These are phyloP conservation scores for Callospermophilus lateralis DNA, from an alignment of 2,113 vertebrate species.

Conservation along the genomic window DNA sequence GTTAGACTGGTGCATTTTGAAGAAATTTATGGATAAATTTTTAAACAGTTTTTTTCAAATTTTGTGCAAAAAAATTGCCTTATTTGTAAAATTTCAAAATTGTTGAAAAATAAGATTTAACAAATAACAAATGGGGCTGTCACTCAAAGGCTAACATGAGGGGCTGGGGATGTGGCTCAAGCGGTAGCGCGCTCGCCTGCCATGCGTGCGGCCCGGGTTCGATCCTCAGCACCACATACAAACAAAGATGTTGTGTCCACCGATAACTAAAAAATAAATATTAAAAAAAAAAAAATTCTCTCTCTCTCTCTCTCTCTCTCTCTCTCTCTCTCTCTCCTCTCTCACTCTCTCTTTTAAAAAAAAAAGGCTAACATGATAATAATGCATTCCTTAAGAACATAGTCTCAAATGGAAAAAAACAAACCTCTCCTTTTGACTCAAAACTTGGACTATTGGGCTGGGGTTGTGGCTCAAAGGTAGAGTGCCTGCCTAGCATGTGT, in stretches of 20 bases:
- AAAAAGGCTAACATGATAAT: conserved; percentile 55
- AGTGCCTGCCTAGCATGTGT: too few species aligned
- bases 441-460: not conserved
- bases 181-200: too few species aligned
- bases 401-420: conserved; percentile 53
- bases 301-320: too few species aligned
- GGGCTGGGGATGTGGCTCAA: too few species aligned
- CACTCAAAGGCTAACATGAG: conserved; percentile 34
- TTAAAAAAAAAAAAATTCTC: too few species aligned
- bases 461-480: too few species aligned
- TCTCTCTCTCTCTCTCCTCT: too few species aligned
- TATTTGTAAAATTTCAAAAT: conserved; percentile 50
- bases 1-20: not conserved
- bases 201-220: too few species aligned
- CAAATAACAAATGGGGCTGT: not conserved
- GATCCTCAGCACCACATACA: too few species aligned
- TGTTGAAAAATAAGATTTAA: conserved; percentile 6
- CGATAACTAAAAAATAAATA: too few species aligned
- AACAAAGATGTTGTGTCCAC: too few species aligned
- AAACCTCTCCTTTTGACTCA: conserved; percentile 49
- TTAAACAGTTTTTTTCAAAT: conserved; percentile 1
- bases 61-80: not conserved
- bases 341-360: too few species aligned
- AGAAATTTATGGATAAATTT: conserved; percentile 54
- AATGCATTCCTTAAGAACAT: conserved; percentile 57